A percentile compares a stretch with the other conserved stretches of the same genome.
phyloP scores from a whole-genome alignment of 2,113 vertebrate genomes.

The Mustelus asterias region DNA sequence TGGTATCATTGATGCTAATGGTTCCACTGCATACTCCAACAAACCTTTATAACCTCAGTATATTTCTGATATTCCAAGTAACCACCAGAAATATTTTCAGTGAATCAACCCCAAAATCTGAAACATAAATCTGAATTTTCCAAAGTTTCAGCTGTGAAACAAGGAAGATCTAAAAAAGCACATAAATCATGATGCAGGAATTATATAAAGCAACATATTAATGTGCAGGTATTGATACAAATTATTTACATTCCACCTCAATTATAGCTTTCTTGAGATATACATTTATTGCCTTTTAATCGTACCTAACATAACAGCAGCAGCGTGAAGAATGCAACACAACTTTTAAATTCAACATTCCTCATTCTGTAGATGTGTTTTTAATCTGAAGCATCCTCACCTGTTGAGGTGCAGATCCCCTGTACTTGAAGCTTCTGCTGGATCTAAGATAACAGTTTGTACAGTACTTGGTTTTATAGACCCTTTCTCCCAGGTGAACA shows the following conservation, averaged over 20 bases:
- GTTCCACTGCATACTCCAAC: neutral
- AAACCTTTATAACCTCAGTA: neutral
- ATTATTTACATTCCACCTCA: neutral
- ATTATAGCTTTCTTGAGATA: neutral
- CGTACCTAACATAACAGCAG: neutral
- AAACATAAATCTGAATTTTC: neutral
- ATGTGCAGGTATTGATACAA: neutral
- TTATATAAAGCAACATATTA: neutral
- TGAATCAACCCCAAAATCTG: neutral
- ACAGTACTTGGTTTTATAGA: constrained; percentile 36
- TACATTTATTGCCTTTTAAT: neutral
- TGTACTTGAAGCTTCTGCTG: constrained; percentile 4
- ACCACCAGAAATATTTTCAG: neutral
- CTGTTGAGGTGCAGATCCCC: constrained; percentile 25
- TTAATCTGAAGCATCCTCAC: neutral
- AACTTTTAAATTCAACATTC: neutral
- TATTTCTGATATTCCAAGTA: neutral
- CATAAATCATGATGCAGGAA: neutral
- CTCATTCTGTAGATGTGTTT: neutral
- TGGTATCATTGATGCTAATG: neutral
- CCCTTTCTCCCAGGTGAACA: neutral
- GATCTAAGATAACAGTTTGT: constrained; percentile 24
- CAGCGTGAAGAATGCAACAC: neutral
- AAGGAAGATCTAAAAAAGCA: neutral
- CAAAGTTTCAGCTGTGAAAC: neutral